These are phyloP conservation scores for Sthenelais limicola DNA, from an alignment of 2,888 invertebrate genomes.

Conservation along the genomic window DNA sequence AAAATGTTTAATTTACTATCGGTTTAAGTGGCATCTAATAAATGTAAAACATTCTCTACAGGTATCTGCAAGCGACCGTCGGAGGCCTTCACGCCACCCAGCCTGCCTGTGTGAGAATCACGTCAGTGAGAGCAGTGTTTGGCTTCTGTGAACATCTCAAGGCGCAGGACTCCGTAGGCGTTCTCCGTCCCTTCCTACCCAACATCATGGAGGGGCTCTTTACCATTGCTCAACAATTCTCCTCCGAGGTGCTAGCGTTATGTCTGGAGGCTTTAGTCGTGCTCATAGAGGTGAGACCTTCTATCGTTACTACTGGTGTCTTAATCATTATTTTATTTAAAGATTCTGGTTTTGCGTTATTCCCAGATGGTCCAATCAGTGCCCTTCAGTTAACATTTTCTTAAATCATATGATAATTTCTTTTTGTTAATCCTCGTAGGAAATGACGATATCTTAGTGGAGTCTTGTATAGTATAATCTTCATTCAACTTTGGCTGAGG, in stretches of 20 bases:
- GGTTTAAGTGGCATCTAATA: too few species aligned
- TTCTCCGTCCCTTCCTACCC: conserved; percentile 73
- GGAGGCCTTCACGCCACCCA: conserved; percentile 75
- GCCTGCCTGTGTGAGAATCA: conserved; percentile 75
- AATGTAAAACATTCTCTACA: conserved; percentile 49
- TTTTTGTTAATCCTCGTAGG: too few species aligned
- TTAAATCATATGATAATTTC: too few species aligned
- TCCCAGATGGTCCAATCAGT: too few species aligned
- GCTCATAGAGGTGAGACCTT: conserved; percentile 75
- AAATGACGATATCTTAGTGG: too few species aligned
- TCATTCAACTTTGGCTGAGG: too few species aligned
- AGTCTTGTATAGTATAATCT: too few species aligned
- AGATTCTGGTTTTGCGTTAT: too few species aligned
- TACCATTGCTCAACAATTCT: conserved; percentile 75
- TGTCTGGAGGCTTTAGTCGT: conserved; percentile 75
- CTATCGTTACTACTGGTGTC: too few species aligned
- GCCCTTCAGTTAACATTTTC: too few species aligned
- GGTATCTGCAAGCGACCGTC: conserved; percentile 76
- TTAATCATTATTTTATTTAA: conserved; percentile 1
- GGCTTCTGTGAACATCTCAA: conserved; percentile 76
- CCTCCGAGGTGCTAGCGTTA: conserved; percentile 75
- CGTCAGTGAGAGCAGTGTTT: conserved; percentile 75
- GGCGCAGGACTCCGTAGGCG: conserved; percentile 71
- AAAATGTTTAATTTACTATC: too few species aligned
- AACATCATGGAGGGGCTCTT: conserved; percentile 76